Conservation (phyloP, 2,113 vertebrate species). For the Diglossa brunneiventris region DNA sequence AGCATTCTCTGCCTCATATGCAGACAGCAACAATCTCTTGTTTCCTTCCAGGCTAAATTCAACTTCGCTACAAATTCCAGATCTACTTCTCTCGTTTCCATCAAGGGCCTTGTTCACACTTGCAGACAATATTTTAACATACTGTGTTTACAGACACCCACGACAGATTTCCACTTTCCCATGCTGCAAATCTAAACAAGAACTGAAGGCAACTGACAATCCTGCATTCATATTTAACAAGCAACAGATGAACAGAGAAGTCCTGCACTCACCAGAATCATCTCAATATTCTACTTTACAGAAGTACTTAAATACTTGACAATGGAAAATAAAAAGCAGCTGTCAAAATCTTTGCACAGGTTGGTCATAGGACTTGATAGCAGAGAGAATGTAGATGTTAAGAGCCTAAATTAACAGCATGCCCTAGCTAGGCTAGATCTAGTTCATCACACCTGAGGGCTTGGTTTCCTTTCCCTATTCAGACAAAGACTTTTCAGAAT, state of each 20-base stretch:
- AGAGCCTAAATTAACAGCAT: not conserved
- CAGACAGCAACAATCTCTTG: not conserved
- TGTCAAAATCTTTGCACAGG: not conserved
- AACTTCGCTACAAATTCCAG: not conserved
- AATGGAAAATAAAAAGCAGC: not conserved
- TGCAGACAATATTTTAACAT: not conserved
- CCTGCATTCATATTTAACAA: not conserved
- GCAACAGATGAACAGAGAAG: not conserved
- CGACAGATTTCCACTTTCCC: not conserved
- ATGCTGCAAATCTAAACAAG: conserved; percentile 8
- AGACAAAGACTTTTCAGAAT: not conserved
- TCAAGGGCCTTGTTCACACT: not conserved
- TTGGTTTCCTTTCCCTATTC: not conserved
- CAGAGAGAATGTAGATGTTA: not conserved
- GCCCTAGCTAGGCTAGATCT: not conserved
- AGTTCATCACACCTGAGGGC: not conserved
- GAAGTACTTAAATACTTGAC: not conserved
- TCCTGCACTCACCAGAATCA: not conserved
- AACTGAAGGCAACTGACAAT: not conserved
- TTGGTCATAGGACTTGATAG: not conserved
- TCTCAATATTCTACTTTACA: not conserved
- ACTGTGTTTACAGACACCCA: not conserved
- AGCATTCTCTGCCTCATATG: not conserved
- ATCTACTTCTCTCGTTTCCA: not conserved
- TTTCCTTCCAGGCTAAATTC: not conserved